A percentile compares a stretch with the other conserved stretches of the same genome.
phyloP scores from a whole-genome alignment of 2,888 invertebrate genomes.

The Syrphus vitripennis region DNA sequence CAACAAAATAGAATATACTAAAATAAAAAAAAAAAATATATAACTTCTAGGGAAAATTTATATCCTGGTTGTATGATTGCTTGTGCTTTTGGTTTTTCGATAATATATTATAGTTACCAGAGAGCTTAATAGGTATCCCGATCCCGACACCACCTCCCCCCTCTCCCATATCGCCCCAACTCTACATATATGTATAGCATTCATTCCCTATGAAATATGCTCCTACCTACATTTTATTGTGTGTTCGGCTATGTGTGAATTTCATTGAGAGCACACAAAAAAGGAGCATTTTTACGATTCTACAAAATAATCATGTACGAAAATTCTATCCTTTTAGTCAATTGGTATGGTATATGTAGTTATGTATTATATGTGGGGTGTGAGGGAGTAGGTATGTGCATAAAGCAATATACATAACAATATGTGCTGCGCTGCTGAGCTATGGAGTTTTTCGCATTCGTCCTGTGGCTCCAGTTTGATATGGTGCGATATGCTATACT shows the following conservation, averaged over 20 bases:
- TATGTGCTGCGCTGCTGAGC: constrained; percentile 63
- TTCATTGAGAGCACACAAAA: constrained; percentile 70
- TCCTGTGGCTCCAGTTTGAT: constrained; percentile 60
- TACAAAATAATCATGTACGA: constrained; percentile 72
- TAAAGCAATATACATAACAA: not conserved
- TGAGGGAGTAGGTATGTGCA: constrained; percentile 20
- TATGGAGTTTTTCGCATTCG: constrained; percentile 69
- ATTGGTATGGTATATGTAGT: constrained; percentile 55
- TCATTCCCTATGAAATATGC: constrained; percentile 67
- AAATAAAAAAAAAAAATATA: constrained; percentile 32
- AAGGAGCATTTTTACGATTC: constrained; percentile 69
- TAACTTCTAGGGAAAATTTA: constrained; percentile 71
- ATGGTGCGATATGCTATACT: constrained; percentile 70
- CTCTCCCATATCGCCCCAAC: not conserved
- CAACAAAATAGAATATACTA: constrained; percentile 16
- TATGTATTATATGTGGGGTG: not conserved
- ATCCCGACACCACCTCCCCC: constrained; percentile 6
- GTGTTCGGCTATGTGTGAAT: constrained; percentile 66
- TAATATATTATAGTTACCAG: constrained; percentile 71
- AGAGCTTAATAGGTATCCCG: constrained; percentile 71
- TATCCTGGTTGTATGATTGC: constrained; percentile 74
- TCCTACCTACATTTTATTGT: constrained; percentile 66
- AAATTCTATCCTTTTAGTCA: constrained; percentile 71
- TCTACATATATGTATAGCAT: constrained; percentile 23
- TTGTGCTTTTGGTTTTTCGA: constrained; percentile 72